These are phyloP conservation scores for Bembecia ichneumoniformis DNA, from an alignment of 2,888 invertebrate species.

Conservation along the genomic window DNA sequence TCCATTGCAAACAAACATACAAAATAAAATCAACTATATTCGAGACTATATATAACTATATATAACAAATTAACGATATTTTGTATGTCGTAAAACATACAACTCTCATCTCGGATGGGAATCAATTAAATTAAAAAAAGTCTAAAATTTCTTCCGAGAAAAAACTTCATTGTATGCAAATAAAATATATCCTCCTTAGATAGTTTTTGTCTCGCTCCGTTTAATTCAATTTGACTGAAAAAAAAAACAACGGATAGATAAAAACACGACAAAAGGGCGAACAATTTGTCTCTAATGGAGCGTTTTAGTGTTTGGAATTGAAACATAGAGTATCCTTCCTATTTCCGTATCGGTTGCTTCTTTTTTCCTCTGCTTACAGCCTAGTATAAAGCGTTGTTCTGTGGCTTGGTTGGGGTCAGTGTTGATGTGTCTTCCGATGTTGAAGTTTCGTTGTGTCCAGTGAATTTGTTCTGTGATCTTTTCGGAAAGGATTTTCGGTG, in stretches of 20 bases:
- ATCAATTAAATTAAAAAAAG: no score
- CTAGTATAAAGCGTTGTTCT: conserved; percentile 32
- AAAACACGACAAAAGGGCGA: conserved; percentile 43
- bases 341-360: conserved; percentile 46
- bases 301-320: conserved; percentile 46
- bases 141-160: not conserved
- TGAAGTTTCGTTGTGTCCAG: conserved; percentile 19
- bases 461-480: conserved; percentile 13
- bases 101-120: no score
- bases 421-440: conserved; percentile 32
- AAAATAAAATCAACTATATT: no score
- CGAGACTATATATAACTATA: no score
- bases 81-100: no score
- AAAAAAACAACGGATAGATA: conserved; percentile 6
- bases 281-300: conserved; percentile 57
- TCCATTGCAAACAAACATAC: no score
- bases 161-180: not conserved
- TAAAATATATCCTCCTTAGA: not conserved
- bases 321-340: conserved; percentile 54
- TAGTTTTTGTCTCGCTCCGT: not conserved
- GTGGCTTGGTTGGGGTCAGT: conserved; percentile 30
- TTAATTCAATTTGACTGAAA: not conserved
- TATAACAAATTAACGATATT: no score
- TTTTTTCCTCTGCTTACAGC: conserved; percentile 41
- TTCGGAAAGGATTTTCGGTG: conserved; percentile 13